phyloP scores from a whole-genome alignment of 2,797 vertebrate genomes.

The Lates japonicus region DNA sequence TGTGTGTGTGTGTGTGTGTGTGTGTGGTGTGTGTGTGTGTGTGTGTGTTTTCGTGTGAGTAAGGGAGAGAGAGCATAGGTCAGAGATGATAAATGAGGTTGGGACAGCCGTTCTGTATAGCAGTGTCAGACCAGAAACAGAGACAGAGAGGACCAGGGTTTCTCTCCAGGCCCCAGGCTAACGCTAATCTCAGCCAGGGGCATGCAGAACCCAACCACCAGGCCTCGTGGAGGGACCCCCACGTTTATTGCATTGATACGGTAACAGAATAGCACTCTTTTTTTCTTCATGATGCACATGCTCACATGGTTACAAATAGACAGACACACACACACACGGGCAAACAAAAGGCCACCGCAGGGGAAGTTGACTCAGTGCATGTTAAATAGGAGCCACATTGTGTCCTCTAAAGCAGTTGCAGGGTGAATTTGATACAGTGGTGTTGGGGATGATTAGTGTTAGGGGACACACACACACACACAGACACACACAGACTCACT shows the following conservation, averaged over 20 bases:
- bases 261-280: conserved; percentile 54
- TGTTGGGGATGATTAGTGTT: conserved; percentile 48
- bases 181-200: conserved; percentile 50
- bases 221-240: conserved; percentile 55
- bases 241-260: conserved; percentile 61
- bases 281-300: conserved; percentile 54
- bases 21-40: conserved; percentile 1
- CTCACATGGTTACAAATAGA: conserved; percentile 71
- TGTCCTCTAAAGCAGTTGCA: conserved; percentile 62
- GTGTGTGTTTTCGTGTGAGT: conserved; percentile 7
- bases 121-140: conserved; percentile 24
- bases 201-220: conserved; percentile 37
- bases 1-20: conserved; percentile 15
- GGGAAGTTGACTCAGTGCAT: conserved; percentile 81
- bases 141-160: conserved; percentile 8
- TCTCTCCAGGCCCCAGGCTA: conserved; percentile 29
- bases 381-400: conserved; percentile 84
- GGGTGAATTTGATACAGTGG: conserved; percentile 71
- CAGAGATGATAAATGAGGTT: conserved; percentile 73
- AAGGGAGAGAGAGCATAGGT: conserved; percentile 34
- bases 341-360: conserved; percentile 73
- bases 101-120: conserved; percentile 12
- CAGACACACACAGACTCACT: neutral
- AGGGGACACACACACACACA: neutral
- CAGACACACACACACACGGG: conserved; percentile 31